Conservation (phyloP, 35 echinoderm and acorn worm species). For the Anneissia japonica region DNA sequence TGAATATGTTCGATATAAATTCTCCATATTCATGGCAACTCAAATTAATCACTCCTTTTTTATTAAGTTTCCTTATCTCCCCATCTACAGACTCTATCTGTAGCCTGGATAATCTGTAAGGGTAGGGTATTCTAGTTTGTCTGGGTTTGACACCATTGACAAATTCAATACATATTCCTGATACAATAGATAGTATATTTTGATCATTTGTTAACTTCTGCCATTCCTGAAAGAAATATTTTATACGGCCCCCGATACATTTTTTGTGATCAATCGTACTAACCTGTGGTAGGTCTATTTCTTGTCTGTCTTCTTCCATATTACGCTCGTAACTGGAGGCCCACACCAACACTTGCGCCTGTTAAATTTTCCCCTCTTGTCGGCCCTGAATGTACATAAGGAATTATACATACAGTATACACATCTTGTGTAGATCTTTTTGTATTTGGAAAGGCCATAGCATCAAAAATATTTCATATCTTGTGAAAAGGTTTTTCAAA, state of each 20-base stretch:
- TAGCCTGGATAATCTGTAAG: neutral
- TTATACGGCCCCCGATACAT: neutral
- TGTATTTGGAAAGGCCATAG: too few relatives aligned
- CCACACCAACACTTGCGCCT: too few relatives aligned
- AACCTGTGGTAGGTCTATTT: too few relatives aligned
- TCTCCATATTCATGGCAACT: neutral
- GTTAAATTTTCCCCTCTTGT: too few relatives aligned
- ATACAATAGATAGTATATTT: constrained; percentile 1
- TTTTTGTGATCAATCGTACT: too few relatives aligned
- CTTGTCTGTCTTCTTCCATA: too few relatives aligned
- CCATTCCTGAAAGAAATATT: neutral
- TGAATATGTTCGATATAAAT: constrained; percentile 42
- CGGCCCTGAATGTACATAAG: too few relatives aligned
- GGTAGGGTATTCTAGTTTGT: neutral
- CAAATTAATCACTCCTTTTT: constrained; percentile 19
- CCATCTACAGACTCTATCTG: neutral
- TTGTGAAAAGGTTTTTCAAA: too few relatives aligned
- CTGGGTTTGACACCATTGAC: neutral
- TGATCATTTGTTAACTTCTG: constrained; percentile 9
- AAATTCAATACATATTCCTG: constrained; percentile 30
- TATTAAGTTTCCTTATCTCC: neutral
- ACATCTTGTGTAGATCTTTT: too few relatives aligned
- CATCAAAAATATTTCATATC: too few relatives aligned
- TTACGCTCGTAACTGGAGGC: too few relatives aligned
- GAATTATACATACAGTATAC: too few relatives aligned